A percentile compares a stretch with the other conserved stretches of the same genome.
phyloP scores from a whole-genome alignment of 2,113 vertebrate genomes.

The Delphinapterus leucas region DNA sequence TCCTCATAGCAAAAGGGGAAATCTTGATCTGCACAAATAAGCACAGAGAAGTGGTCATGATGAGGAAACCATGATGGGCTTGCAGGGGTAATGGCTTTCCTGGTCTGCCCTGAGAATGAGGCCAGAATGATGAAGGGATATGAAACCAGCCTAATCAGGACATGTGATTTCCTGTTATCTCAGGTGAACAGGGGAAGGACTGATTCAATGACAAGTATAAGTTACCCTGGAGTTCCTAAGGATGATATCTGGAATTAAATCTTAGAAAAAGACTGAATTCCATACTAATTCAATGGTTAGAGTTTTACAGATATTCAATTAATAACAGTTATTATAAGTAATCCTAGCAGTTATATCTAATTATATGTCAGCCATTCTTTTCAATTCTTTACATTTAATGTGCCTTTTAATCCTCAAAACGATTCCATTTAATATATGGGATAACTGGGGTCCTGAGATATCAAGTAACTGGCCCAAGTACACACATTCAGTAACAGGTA shows the following conservation, averaged over 20 bases:
- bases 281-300: neutral
- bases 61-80: rapidly evolving
- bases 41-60: neutral
- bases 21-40: neutral
- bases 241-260: neutral
- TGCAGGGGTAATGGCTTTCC: neutral
- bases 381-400: neutral
- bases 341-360: neutral
- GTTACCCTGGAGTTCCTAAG: neutral
- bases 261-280: neutral
- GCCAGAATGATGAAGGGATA: neutral
- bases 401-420: neutral
- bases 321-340: neutral
- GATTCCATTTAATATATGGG: neutral
- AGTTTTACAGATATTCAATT: neutral
- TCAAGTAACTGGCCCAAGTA: neutral
- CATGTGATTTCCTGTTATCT: neutral
- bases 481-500: neutral
- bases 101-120: neutral
- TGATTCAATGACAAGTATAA: neutral
- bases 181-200: neutral
- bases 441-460: neutral
- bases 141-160: neutral
- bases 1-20: neutral
- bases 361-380: neutral